Conservation (phyloP, 2,113 vertebrate species). For the Ammodytes dubius region DNA sequence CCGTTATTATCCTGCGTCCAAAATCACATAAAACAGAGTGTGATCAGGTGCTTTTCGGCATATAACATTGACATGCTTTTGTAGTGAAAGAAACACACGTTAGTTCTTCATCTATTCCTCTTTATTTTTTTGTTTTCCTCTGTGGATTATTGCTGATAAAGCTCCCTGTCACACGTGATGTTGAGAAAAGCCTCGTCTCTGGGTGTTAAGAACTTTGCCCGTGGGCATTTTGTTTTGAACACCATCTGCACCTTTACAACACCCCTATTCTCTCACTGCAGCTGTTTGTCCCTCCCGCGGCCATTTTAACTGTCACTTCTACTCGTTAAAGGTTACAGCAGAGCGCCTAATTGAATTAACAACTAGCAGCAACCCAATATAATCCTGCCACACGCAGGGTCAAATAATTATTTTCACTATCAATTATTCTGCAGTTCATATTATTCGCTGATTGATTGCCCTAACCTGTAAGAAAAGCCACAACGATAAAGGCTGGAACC, state of each 20-base stretch:
- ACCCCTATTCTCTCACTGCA: not conserved
- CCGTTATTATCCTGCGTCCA: not conserved
- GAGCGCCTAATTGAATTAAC: not conserved
- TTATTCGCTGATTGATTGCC: not conserved
- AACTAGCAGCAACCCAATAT: not conserved
- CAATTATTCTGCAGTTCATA: too few relatives aligned
- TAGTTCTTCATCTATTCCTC: constrained; percentile 44
- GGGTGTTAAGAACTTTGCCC: constrained; percentile 15
- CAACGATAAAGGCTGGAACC: not conserved
- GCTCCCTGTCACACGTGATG: constrained; percentile 43
- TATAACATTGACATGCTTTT: not conserved
- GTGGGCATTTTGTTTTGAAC: not conserved
- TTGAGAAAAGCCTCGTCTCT: constrained; percentile 59
- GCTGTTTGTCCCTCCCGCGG: constrained; percentile 4
- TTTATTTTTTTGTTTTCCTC: constrained; percentile 68
- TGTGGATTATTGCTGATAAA: constrained; percentile 61
- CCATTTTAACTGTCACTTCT: not conserved
- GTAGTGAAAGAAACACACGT: not conserved
- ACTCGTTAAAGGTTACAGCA: constrained; percentile 16
- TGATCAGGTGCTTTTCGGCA: not conserved
- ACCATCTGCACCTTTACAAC: constrained; percentile 31
- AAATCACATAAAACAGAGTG: not conserved
- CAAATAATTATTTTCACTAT: not conserved
- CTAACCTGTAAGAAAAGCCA: not conserved
- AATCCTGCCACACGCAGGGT: not conserved